Base-by-base conservation (phyloP, 1,140 invertebrate species). In the Choristoneura fumiferana region DNA sequence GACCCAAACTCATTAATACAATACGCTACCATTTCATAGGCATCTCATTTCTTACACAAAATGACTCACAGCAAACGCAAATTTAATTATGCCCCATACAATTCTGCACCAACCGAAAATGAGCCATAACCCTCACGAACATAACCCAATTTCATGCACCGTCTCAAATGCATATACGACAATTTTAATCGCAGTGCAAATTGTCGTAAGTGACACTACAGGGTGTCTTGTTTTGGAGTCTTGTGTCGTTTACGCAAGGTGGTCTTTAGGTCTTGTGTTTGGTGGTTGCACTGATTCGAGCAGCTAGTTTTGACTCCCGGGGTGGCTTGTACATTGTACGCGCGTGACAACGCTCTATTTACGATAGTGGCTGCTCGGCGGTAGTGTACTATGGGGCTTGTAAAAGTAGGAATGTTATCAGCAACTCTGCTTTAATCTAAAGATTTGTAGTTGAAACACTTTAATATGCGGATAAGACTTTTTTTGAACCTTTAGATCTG, bases 291-390 rank as follows among this genome's bases (percentile, higher is more conserved):
- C 60, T 65, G 77, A 70, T 80, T 73, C 67, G 71, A 72, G 73
- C 64, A 75, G 71, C 77, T 84, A 80, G 75, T 77, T 78, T 76
- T 74, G 77, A 75, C 81, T 80, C 77, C 77, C 71, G 76, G 79
- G 79, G 79, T 84, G 80, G 80, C 80, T 85, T 78, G 76, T 77
- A 81, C 80, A 78, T 70, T 83, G 82, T 83, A 76, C 65, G 58
- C 60, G 78, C 82, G 80, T 83, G 82, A 85, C 82, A 85, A 76
- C 74, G 75, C 77, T 81, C 82, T 85, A 81, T 85, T 85, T 85
- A 85, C 79, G 81, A 84, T 63, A 65, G 67, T 63, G 67, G 63
- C 59, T 61, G 67, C 66, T 68, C 67, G 69, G 69, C 61, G 65
- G 43, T n/a, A 8, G 18, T 5, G 43, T 22, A 8, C 43, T 49